Evolutionary conservation across 2,888 invertebrate species (phyloP).

Genomic region (Acheta domesticus): DNA sequence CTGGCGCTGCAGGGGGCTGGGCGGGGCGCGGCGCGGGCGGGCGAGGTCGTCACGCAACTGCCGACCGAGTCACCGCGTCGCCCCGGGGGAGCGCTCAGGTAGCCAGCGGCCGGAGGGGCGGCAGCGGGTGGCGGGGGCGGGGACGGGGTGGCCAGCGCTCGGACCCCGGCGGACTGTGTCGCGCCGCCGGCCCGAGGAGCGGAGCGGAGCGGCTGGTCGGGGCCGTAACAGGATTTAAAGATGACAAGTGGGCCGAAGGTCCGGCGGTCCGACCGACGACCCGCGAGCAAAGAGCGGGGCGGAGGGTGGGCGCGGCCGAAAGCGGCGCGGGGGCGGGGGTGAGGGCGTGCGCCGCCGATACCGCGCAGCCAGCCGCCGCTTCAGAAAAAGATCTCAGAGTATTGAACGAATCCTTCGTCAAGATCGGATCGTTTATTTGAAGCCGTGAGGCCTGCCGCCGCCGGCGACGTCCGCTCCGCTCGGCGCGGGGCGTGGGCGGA

Average conservation of each 20-base stretch:
- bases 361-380: neutral
- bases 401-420: conserved; percentile 9
- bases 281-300: too few species aligned
- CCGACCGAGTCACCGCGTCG: neutral
- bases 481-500: too few species aligned
- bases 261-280: too few species aligned
- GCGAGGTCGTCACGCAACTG: neutral
- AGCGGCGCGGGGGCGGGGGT: too few species aligned
- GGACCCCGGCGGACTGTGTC: neutral
- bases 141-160: neutral
- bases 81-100: conserved; percentile 7
- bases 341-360: neutral
- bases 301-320: too few species aligned
- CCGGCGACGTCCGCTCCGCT: neutral
- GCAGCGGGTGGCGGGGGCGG: neutral
- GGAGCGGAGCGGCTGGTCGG: neutral
- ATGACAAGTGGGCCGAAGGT: conserved; percentile 4
- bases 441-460: neutral
- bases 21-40: neutral
- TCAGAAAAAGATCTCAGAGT: neutral
- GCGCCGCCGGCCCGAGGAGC: neutral
- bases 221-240: conserved; percentile 18
- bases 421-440: conserved; percentile 18
- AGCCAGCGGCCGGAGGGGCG: neutral
- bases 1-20: too few species aligned